Evolutionary conservation across 30 jellyfish, hydroid and myxozoan species (phyloP).

Genomic region (Clytia hemisphaerica): DNA sequence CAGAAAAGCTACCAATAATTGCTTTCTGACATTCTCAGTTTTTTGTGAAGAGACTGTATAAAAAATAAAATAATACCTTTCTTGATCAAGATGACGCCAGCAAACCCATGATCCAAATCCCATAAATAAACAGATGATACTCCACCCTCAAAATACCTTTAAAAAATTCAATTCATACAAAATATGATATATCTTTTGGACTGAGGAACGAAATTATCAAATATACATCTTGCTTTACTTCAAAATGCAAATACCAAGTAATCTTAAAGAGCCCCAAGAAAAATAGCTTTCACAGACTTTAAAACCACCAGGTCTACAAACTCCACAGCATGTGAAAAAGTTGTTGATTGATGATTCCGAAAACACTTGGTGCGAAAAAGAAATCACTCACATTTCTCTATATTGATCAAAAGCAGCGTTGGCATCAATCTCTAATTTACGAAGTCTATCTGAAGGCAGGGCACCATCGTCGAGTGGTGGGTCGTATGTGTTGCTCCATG

Average conservation of each 20-base stretch:
- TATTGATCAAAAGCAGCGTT: constrained; percentile 96
- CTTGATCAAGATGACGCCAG: constrained; percentile 95
- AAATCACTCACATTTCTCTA: constrained; percentile 68
- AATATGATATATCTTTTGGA: too few relatives aligned
- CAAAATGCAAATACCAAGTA: background rate
- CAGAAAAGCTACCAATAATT: too few relatives aligned
- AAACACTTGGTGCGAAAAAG: background rate
- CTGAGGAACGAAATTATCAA: background rate
- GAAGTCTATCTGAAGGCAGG: constrained; percentile 88
- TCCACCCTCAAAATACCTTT: constrained; percentile 99
- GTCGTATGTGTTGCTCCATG: constrained; percentile 99
- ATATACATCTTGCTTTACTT: background rate
- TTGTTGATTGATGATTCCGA: background rate
- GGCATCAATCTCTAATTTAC: constrained; percentile 90
- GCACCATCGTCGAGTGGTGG: constrained; percentile 99
- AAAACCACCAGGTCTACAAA: background rate
- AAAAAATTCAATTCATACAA: too few relatives aligned
- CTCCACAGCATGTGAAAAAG: too few relatives aligned
- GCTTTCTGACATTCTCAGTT: too few relatives aligned
- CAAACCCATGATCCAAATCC: constrained; percentile 98
- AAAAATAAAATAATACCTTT: constrained; percentile 48
- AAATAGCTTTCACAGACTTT: background rate
- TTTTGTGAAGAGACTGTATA: background rate
- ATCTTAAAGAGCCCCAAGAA: background rate
- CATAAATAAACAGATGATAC: constrained; percentile 94